phyloP scores from a whole-genome alignment of 2,797 vertebrate species.

The Sebastolobus altivelis region DNA sequence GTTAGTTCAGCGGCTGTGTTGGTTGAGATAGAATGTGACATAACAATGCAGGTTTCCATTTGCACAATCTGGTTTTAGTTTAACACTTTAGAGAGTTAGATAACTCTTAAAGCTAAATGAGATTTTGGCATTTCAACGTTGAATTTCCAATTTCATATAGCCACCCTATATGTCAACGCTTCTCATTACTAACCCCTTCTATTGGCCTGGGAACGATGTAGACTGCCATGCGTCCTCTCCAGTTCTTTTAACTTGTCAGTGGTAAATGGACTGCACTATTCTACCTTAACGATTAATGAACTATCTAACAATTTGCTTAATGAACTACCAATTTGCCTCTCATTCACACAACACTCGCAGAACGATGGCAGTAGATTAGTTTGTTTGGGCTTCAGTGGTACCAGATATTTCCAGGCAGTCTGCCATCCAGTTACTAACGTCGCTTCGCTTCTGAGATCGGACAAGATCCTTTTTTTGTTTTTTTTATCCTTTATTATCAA shows the following conservation, averaged over 20 bases:
- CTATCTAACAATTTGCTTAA: conserved; percentile 23
- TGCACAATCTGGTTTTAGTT: neutral
- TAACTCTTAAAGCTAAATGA: neutral
- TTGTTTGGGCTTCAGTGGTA: neutral
- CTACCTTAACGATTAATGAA: conserved; percentile 21
- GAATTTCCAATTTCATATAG: neutral
- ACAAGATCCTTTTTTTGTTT: rapidly evolving
- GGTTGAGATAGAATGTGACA: neutral
- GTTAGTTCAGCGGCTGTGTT: neutral
- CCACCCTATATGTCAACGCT: neutral
- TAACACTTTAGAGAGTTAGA: neutral
- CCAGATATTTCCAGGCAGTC: neutral
- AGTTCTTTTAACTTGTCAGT: conserved; percentile 24
- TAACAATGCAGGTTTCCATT: neutral
- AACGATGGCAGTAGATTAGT: neutral
- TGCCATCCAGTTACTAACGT: neutral
- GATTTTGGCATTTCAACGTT: neutral
- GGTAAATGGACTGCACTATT: conserved; percentile 14
- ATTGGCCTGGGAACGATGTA: neutral
- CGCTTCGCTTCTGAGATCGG: neutral
- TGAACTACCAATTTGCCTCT: conserved; percentile 8
- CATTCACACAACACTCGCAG: conserved; percentile 1
- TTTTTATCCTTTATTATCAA: neutral
- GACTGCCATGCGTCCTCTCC: conserved; percentile 4
- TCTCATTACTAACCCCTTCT: conserved; percentile 1